Evolutionary conservation across 2,888 invertebrate genomes (phyloP).

Genomic region (Nebria brevicollis): DNA sequence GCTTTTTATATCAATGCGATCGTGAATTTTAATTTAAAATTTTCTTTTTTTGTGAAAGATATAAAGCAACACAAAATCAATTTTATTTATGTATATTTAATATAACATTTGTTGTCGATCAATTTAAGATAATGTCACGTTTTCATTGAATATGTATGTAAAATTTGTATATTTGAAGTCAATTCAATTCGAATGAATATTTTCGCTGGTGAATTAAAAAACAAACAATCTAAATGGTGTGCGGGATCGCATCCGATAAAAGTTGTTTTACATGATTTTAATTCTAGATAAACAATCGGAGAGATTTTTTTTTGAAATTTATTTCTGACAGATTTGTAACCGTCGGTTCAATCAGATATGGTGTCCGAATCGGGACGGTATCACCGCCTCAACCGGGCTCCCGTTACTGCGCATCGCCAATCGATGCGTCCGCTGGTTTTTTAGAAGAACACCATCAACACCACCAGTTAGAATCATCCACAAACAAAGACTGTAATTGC

Average conservation of each 20-base stretch:
- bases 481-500: constrained; percentile 39
- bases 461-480: constrained; percentile 43
- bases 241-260: neutral
- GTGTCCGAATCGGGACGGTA: constrained; percentile 72
- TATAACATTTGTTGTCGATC: too few relatives aligned
- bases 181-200: neutral
- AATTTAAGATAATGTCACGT: too few relatives aligned
- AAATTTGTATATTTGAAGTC: neutral
- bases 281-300: constrained; percentile 2
- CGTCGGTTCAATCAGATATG: constrained; percentile 77
- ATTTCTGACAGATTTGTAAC: constrained; percentile 66
- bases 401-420: constrained; percentile 63
- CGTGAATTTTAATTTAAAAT: too few relatives aligned
- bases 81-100: too few relatives aligned
- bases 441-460: constrained; percentile 59
- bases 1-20: too few relatives aligned
- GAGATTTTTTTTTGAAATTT: neutral
- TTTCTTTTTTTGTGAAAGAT: too few relatives aligned
- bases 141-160: neutral
- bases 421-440: constrained; percentile 66
- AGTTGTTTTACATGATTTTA: neutral
- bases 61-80: too few relatives aligned
- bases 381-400: constrained; percentile 63
- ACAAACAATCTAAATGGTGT: neutral
- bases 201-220: neutral